A percentile compares a stretch with the other conserved stretches of the same genome.
Evolutionary conservation across 2,113 vertebrate genomes (phyloP).

Genomic region (Rhinopomastus cyanomelas): DNA sequence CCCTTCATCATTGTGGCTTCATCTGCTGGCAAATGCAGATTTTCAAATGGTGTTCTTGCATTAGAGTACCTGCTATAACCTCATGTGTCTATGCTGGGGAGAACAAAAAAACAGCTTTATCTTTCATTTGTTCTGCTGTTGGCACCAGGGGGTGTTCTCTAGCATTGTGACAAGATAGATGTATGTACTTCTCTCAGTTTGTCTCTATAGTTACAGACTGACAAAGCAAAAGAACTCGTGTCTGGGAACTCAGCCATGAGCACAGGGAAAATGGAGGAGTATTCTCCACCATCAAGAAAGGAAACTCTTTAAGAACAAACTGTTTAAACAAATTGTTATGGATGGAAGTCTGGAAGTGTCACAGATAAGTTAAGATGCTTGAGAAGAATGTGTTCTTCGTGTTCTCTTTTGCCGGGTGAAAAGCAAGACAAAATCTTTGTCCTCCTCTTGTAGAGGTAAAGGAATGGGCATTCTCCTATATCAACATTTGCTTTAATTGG

Average conservation of each 20-base stretch:
- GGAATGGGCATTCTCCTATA: neutral
- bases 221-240: neutral
- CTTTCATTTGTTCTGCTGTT: neutral
- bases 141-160: neutral
- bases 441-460: neutral
- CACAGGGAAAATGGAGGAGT: neutral
- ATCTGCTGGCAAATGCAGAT: neutral
- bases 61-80: neutral
- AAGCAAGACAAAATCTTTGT: neutral
- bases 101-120: neutral
- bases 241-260: neutral
- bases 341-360: neutral
- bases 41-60: neutral
- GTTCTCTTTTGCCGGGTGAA: neutral
- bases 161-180: neutral
- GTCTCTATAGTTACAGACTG: slow-evolving; percentile 32
- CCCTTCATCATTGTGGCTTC: neutral
- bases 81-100: neutral
- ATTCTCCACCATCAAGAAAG: neutral
- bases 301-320: neutral
- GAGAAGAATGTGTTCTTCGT: neutral
- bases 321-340: neutral
- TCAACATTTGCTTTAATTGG: neutral
- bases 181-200: neutral
- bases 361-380: neutral